These are phyloP conservation scores for Rhizomys pruinosus DNA, from an alignment of 2,113 vertebrate genomes.

Conservation along the genomic window DNA sequence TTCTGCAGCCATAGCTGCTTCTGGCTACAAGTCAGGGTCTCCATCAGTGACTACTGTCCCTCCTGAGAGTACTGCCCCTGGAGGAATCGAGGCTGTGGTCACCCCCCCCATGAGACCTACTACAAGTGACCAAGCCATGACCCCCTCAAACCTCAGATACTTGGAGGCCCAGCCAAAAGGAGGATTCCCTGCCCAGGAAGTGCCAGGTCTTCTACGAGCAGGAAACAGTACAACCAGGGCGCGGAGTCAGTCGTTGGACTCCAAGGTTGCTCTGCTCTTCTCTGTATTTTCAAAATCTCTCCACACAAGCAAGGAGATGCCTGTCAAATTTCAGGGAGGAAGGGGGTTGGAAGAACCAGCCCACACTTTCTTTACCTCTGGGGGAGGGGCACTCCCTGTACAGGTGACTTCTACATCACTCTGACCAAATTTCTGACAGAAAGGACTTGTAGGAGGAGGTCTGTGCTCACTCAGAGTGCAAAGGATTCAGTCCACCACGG, in stretches of 20 bases:
- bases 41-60: background rate
- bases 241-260: no score
- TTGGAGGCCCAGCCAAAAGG: background rate
- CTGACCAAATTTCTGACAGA: background rate
- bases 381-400: background rate
- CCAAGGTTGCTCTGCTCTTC: background rate
- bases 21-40: background rate
- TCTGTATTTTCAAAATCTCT: background rate
- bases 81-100: accelerated
- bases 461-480: background rate
- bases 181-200: no score
- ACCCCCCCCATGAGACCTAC: background rate
- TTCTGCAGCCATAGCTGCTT: background rate
- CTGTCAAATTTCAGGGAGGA: background rate
- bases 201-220: no score
- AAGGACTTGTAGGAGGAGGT: background rate
- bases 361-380: background rate
- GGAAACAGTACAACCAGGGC: background rate
- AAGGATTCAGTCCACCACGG: background rate
- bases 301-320: background rate
- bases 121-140: background rate
- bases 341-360: no score
- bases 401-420: background rate
- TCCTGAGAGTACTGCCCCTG: background rate
- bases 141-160: background rate